Evolutionary conservation across 2,797 vertebrate species (phyloP).

Genomic region (Saxicola maurus): DNA sequence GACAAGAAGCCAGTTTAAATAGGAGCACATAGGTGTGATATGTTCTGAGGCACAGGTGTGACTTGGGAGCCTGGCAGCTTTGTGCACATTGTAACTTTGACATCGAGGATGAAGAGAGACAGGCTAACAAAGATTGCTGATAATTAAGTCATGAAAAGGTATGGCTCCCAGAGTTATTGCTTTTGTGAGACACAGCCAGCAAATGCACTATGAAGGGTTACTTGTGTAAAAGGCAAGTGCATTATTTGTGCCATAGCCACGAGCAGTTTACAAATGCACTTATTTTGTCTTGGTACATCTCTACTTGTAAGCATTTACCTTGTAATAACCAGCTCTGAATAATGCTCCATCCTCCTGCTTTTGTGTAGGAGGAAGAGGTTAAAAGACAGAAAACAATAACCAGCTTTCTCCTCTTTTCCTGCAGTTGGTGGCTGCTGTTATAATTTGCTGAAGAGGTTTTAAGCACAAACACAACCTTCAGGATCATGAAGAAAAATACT

Average conservation of each 20-base stretch:
- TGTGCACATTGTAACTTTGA: constrained; percentile 37
- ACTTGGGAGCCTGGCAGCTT: constrained; percentile 62
- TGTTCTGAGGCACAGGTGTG: constrained; percentile 65
- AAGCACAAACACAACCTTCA: not conserved
- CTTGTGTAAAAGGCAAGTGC: constrained; percentile 59
- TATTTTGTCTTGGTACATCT: constrained; percentile 53
- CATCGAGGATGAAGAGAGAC: constrained; percentile 43
- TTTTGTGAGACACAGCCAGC: not conserved
- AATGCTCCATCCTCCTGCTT: not conserved
- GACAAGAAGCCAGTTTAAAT: constrained; percentile 67
- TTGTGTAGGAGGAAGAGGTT: not conserved
- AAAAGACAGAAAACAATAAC: constrained; percentile 7
- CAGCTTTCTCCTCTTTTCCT: not conserved
- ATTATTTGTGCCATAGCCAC: constrained; percentile 33
- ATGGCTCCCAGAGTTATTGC: constrained; percentile 34
- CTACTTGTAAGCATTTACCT: constrained; percentile 39
- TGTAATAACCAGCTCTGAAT: constrained; percentile 28
- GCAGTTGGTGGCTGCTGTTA: not conserved
- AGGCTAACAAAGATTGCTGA: constrained; percentile 41
- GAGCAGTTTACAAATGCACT: constrained; percentile 40
- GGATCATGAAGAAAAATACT: not conserved
- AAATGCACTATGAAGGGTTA: constrained; percentile 50
- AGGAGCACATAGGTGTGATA: constrained; percentile 44
- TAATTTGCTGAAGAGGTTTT: not conserved
- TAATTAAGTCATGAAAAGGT: constrained; percentile 49